Percentiles rank a stretch among this genome's conserved stretches.
These are phyloP conservation scores for Polypedilum vanderplanki DNA, from an alignment of 1,140 invertebrate species.

Conservation along the genomic window DNA sequence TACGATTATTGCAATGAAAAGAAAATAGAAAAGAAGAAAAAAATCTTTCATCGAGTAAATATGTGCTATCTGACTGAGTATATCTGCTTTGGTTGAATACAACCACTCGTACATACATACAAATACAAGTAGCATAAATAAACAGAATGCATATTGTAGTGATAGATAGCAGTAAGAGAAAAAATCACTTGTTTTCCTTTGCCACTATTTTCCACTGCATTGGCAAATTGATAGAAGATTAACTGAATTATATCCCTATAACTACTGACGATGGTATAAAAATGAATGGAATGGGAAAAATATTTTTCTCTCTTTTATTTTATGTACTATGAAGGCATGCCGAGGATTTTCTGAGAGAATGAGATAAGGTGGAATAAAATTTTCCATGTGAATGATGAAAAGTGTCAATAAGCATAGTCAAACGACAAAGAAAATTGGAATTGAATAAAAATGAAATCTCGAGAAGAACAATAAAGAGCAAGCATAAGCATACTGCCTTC, in stretches of 20 bases:
- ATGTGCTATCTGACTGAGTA: neutral
- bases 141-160: neutral
- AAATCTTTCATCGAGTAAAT: neutral
- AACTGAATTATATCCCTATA: constrained; percentile 17
- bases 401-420: constrained; percentile 10
- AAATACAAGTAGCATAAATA: neutral
- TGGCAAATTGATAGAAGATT: neutral
- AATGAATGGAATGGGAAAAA: neutral
- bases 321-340: no score
- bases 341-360: neutral
- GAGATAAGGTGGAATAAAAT: neutral
- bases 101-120: neutral
- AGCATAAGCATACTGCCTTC: neutral
- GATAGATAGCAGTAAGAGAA: neutral
- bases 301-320: no score
- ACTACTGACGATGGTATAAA: neutral
- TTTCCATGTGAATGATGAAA: constrained; percentile 6
- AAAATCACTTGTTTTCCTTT: neutral
- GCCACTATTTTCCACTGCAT: constrained; percentile 3
- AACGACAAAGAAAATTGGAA: constrained; percentile 4
- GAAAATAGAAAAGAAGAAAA: neutral
- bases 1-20: constrained; percentile 13
- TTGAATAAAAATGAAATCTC: neutral
- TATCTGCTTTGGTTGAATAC: neutral
- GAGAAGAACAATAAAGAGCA: neutral